Base-by-base conservation (phyloP, 2,113 vertebrate species). In the Lasiurus borealis region DNA sequence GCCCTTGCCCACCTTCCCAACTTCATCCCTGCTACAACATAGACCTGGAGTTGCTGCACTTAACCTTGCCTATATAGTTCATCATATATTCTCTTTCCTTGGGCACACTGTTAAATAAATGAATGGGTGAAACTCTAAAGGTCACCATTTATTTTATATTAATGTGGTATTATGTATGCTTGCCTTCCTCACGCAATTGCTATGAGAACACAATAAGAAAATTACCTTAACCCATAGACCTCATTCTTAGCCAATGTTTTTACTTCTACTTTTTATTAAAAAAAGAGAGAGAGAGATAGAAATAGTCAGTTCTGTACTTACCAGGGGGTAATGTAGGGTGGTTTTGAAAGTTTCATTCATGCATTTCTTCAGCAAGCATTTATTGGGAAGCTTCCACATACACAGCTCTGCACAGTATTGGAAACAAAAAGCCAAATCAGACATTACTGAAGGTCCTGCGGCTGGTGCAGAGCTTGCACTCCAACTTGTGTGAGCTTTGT, bases 261-360 rank as follows among this genome's bases (percentile, higher is more conserved):
- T 4, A 2, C 59, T 44, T 85, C 46, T 62, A 14, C 6, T 34
- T 71, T 48, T 44, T 2, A 11, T 1, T 52, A 62, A 36, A 69
- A 76, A 76, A 73, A 66, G 31, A n/a, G 34, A 14, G 10, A 66
- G 15, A 34, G 34, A 14, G 10, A 8, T 31, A 23, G 44, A 34
- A 9, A 12, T 2, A 7, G 18, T 80, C 13, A 16, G 54, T 36
- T 3, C 44, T 46, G 59, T 40, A 69, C 8, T 50, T 5, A 7
- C 11, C 1, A 2, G 29, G 64, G 50, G 29, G 27, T 12, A 7
- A 21, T 0, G 0, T 12, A 6, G 0, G 8, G 66, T 15, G 4
- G n/a, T 19, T 66, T 11, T 29, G 76, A 31, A 75, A 36, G 4
- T 14, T 46, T 31, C 48, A 6, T 12, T 46, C 10, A 7, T 0